Evolutionary conservation across 2,113 vertebrate genomes (phyloP).

Genomic region (Platysternon megacephalum): DNA sequence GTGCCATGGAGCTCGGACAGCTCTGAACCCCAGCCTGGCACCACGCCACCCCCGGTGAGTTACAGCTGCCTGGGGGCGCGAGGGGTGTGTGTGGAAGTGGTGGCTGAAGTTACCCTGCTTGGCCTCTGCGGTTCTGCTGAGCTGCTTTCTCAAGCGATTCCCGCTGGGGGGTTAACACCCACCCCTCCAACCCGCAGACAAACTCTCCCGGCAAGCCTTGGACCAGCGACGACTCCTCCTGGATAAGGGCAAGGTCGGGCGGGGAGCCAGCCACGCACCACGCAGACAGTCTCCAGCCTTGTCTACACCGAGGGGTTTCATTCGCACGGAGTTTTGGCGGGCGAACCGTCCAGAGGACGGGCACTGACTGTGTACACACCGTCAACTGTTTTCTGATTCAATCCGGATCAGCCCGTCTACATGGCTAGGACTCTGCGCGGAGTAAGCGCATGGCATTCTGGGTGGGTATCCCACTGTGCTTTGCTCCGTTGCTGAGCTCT

Average conservation of each 20-base stretch:
- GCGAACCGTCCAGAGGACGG: no score
- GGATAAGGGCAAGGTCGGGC: background rate
- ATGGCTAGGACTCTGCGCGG: background rate
- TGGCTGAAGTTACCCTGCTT: background rate
- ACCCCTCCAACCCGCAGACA: no score
- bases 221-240: no score
- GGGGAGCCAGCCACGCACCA: no score
- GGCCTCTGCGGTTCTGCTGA: background rate
- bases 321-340: no score
- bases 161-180: background rate
- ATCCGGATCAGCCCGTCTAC: background rate
- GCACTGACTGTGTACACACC: no score
- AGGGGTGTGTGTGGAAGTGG: background rate
- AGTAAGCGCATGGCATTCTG: no score
- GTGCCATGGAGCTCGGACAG: no score
- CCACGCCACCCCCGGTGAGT: no score
- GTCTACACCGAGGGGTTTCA: no score
- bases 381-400: background rate
- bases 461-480: background rate
- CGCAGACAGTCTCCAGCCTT: background rate
- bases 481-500: background rate
- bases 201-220: no score
- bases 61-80: background rate
- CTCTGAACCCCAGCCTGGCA: no score
- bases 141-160: background rate